Base-by-base conservation (phyloP, 2,888 invertebrate species). In the Steinernema carpocapsae region DNA sequence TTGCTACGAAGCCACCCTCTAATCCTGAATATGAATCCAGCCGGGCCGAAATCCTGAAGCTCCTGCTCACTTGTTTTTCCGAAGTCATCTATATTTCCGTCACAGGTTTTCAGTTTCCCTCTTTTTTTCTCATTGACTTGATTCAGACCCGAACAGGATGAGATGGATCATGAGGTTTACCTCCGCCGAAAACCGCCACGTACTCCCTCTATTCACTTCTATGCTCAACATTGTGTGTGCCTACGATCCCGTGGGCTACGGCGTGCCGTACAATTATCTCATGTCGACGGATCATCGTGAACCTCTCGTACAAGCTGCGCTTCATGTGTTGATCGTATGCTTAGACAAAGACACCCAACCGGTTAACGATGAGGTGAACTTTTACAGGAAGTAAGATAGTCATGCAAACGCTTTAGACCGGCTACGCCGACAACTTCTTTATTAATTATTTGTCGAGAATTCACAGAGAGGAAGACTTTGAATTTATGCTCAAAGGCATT, bases 391-490 rank as follows among this genome's bases (percentile, higher is more conserved):
- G 6, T 10, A 19, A 51, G 12, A 19, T 17, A 24, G 17, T 73
- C 19, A 37, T 48, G 24, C 3, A 6, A n/a, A 32, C 12, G 22
- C 75, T 81, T 72, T 64, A 83, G 81, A 80, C 78, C 24, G 87
- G 87, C 24, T 87, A 87, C 56, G 91, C 94, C 0, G 96, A 97
- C 89, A 99, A 99, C 90, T 91, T 99, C 74, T 99, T 99, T 89
- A 95, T 99, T 80, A 99, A 99, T 90, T 99, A 99, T 89, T 89
- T 99, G 76, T 97, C 97, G 4, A 92, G 99, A n/a, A 95, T 99
- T 83, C 99, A 99, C 89, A 92, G 99, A 75, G 97, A 99, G 88
- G 97, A 99, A 90, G 90, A 87, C 70, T 86, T 86, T 43, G 86
- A 86, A 29, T 84, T 86, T 64, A 86, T 86, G 84, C 77, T 86